Conservation (phyloP, 2,797 vertebrate genomes). For the Rallus crepitans region DNA sequence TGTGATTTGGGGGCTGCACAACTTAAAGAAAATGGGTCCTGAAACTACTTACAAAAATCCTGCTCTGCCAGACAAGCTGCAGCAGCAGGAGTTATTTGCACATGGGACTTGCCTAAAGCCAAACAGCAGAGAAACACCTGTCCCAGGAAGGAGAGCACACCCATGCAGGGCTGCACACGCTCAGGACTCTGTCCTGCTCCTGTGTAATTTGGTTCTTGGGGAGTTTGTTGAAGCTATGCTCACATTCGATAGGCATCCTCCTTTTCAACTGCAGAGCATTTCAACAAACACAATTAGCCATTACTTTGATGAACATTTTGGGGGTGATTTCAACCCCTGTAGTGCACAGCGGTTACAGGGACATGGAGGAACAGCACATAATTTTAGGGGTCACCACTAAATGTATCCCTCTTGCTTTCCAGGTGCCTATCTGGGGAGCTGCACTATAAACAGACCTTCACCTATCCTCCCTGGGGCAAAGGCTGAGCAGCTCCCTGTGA, state of each 20-base stretch:
- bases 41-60: conserved; percentile 42
- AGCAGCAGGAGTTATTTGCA: neutral
- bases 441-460: neutral
- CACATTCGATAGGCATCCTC: neutral
- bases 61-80: conserved; percentile 19
- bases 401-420: neutral
- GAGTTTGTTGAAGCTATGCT: neutral
- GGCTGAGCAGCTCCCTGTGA: neutral
- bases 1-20: neutral
- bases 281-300: neutral
- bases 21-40: neutral
- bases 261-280: neutral
- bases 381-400: neutral
- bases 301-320: neutral
- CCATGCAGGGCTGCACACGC: neutral
- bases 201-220: neutral
- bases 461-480: neutral
- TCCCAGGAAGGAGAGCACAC: neutral
- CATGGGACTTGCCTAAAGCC: neutral
- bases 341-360: neutral
- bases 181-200: neutral
- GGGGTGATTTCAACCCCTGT: neutral
- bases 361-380: neutral
- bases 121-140: neutral
- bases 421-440: neutral